A percentile compares a stretch with the other conserved stretches of the same genome.
phyloP scores from a whole-genome alignment of 1,140 invertebrate species.

The Aphidius gifuensis region DNA sequence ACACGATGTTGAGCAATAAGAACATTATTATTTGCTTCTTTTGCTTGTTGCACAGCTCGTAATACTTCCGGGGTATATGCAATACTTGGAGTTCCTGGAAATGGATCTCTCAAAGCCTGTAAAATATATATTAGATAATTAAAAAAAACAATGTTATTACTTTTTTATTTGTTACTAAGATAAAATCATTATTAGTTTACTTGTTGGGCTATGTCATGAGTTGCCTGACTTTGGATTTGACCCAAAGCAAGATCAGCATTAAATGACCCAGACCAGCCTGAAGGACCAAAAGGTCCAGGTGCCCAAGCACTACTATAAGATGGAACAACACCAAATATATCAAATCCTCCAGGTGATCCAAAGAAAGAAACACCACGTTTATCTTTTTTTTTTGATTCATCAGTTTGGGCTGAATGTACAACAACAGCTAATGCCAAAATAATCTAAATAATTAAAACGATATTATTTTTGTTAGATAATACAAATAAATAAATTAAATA shows the following conservation, averaged over 20 bases:
- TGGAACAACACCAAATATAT: constrained; percentile 39
- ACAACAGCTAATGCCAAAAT: constrained; percentile 28
- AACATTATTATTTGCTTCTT: constrained; percentile 50
- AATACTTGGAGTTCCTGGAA: constrained; percentile 43
- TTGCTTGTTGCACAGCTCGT: constrained; percentile 48
- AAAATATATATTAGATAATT: constrained; percentile 13
- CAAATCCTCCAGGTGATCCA: constrained; percentile 35
- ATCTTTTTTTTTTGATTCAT: constrained; percentile 34
- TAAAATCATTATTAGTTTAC: constrained; percentile 28
- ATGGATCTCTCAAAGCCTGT: constrained; percentile 41
- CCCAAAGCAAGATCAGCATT: constrained; percentile 42
- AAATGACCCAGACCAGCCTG: constrained; percentile 34
- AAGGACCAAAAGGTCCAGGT: constrained; percentile 26
- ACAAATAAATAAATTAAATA: too few species aligned
- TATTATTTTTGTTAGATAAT: too few species aligned
- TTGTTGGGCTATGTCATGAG: constrained; percentile 48
- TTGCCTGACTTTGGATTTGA: constrained; percentile 47
- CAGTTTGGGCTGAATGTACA: constrained; percentile 25
- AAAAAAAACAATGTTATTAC: background rate
- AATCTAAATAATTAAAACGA: constrained; percentile 26
- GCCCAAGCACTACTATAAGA: constrained; percentile 37
- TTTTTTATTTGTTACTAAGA: background rate
- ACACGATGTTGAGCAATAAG: constrained; percentile 47
- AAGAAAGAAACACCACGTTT: constrained; percentile 45
- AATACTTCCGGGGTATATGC: constrained; percentile 48